These are phyloP conservation scores for Falco biarmicus DNA, from an alignment of 2,797 vertebrate genomes.

Conservation along the genomic window DNA sequence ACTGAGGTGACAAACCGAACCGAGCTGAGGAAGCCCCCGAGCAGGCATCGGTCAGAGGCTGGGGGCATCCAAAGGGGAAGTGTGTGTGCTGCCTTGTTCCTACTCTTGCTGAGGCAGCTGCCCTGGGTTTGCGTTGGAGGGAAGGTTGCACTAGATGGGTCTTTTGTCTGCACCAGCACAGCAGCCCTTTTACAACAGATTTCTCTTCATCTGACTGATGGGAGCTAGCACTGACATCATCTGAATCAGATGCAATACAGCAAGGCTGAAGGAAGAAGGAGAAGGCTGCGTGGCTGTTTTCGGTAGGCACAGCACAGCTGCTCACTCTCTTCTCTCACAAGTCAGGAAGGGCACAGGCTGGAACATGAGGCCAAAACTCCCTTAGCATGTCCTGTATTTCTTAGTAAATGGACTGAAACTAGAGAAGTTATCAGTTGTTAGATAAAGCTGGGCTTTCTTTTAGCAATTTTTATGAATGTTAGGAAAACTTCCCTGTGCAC, in stretches of 20 bases:
- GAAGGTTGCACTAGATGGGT: background rate
- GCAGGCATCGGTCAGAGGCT: background rate
- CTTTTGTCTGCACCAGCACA: background rate
- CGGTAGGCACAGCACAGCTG: background rate
- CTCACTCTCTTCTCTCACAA: background rate
- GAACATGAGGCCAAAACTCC: conserved; percentile 33
- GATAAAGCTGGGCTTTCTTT: background rate
- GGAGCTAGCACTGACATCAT: background rate
- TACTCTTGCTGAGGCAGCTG: background rate
- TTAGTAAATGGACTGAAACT: background rate
- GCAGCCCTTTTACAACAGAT: background rate
- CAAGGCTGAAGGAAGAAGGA: background rate
- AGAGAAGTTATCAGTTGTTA: background rate
- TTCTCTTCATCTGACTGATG: background rate
- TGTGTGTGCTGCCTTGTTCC: background rate
- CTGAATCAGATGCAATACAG: background rate
- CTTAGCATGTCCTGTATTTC: background rate
- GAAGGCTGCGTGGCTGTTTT: conserved; percentile 16
- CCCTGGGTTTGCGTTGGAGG: background rate
- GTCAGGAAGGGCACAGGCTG: conserved; percentile 31
- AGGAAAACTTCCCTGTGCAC: background rate
- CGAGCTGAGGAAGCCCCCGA: background rate
- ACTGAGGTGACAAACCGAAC: background rate
- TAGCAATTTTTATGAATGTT: background rate
- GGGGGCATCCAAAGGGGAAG: background rate